Conservation (phyloP, 2,888 invertebrate species). For the Athalia circularis region DNA sequence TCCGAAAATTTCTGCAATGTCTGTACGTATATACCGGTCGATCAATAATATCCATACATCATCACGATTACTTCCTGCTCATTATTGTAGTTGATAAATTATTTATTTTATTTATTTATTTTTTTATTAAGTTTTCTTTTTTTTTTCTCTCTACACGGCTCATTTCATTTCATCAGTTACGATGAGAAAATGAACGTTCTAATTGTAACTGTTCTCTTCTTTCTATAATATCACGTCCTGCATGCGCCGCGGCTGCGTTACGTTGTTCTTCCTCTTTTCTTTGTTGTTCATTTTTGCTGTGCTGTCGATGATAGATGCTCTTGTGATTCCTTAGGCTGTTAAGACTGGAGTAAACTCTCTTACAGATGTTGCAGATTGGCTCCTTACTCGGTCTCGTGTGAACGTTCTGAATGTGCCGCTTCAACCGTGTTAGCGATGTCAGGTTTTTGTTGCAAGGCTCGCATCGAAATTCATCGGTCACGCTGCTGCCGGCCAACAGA, state of each 20-base stretch:
- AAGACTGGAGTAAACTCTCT: conserved; percentile 93
- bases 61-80: no score
- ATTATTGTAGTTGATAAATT: neutral
- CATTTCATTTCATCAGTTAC: neutral
- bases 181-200: conserved; percentile 52
- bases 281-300: conserved; percentile 81
- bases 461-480: conserved; percentile 92
- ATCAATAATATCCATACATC: no score
- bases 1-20: no score
- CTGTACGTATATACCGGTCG: no score
- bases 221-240: no score
- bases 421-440: conserved; percentile 90
- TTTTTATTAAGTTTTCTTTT: neutral
- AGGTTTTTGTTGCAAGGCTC: conserved; percentile 94
- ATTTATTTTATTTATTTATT: neutral
- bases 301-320: conserved; percentile 90
- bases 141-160: neutral
- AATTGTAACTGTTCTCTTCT: conserved; percentile 51
- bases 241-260: conserved; percentile 57
- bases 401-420: conserved; percentile 94
- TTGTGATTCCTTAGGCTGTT: conserved; percentile 94
- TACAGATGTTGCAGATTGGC: conserved; percentile 94
- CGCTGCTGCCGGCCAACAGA: conserved; percentile 76
- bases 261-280: conserved; percentile 78
- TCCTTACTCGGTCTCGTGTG: conserved; percentile 93